Base-by-base conservation (phyloP, 1,140 invertebrate species). In the Zaprionus nigranus region DNA sequence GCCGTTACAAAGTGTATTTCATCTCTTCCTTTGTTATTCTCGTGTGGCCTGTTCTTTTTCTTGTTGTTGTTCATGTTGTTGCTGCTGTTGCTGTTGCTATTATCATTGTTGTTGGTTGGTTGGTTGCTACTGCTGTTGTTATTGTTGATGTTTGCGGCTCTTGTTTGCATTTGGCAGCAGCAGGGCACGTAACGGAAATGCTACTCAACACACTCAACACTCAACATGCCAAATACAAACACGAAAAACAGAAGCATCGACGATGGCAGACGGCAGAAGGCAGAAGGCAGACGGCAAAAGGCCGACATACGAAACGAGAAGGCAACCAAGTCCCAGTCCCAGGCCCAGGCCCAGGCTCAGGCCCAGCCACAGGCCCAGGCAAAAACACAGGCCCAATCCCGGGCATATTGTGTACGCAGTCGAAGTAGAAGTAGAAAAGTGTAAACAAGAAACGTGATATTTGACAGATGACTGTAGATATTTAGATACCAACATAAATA, bases 401-500 rank as follows among this genome's bases (percentile, higher is more conserved):
- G 62, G 34, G 62, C 62, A 56, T 40, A 54, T 38, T 64, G 43
- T 54, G 49, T 54, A 36, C 56, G 46, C 46, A 63, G 59, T 30
- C 74, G 72, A 63, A 63, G 61, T 63, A 36, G 61, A 63, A 53
- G 61, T 63, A 63, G 61, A 54, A 63, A 74, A 78, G 83, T 86
- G 83, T 86, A 86, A 86, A 86, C 83, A 86, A 81, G 83, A 87
- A 86, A 86, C 83, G 80, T 86, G 83, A 86, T 86, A 86, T 86
- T 86, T 86, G 83, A 86, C 83, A 86, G 83, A 86, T 86, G 83
- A 87, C 80, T 87, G 77, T 80, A 87, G 83, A 87, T 86, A 86
- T 86, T 86, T 86, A 87, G 83, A 86, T 87, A 86, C 79, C 73
- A 86, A 87, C 83, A 86, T 86, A 86, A 86, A 86, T 87, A 86